A percentile compares a stretch with the other conserved stretches of the same genome.
phyloP scores from a whole-genome alignment of 2,797 vertebrate species.

The Enteromius argenteus region DNA sequence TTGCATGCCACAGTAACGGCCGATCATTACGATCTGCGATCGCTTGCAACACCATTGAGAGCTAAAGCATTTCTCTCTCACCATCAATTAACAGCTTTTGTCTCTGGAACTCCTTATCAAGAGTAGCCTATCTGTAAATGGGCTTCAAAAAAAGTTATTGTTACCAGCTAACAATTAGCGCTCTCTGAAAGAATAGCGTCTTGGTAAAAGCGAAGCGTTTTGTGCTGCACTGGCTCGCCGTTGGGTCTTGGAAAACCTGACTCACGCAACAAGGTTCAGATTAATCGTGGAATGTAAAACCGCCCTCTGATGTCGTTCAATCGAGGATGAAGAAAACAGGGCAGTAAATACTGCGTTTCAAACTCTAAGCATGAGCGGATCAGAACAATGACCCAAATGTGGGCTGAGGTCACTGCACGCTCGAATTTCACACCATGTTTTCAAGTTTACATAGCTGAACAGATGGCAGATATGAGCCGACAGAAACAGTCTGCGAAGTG shows the following conservation, averaged over 20 bases:
- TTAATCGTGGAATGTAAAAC: slow-evolving; percentile 42
- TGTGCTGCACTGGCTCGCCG: not conserved
- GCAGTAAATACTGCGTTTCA: slow-evolving; percentile 39
- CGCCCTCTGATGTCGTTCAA: slow-evolving; percentile 45
- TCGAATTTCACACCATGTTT: slow-evolving; percentile 43
- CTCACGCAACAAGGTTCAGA: slow-evolving; percentile 42
- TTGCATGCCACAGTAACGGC: slow-evolving; percentile 30
- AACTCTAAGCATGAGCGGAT: slow-evolving; percentile 47
- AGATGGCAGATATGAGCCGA: slow-evolving; percentile 54
- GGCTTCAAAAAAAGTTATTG: slow-evolving; percentile 1
- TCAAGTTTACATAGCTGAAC: slow-evolving; percentile 49
- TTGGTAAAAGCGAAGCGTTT: not conserved
- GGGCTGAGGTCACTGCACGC: slow-evolving; percentile 33
- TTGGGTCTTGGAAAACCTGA: slow-evolving; percentile 45
- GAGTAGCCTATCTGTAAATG: slow-evolving; percentile 75
- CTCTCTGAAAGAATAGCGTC: not conserved
- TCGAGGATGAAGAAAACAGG: slow-evolving; percentile 39
- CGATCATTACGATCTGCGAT: slow-evolving; percentile 10
- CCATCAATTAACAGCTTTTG: slow-evolving; percentile 82
- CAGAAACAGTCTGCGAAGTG: slow-evolving; percentile 36
- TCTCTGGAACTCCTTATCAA: slow-evolving; percentile 80
- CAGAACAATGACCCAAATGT: slow-evolving; percentile 51
- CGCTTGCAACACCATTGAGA: not conserved
- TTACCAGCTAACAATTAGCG: slow-evolving; percentile 13
- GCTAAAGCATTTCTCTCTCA: slow-evolving; percentile 42